Evolutionary conservation across 1,140 invertebrate species (phyloP).

Genomic region (Odontomachus brunneus): DNA sequence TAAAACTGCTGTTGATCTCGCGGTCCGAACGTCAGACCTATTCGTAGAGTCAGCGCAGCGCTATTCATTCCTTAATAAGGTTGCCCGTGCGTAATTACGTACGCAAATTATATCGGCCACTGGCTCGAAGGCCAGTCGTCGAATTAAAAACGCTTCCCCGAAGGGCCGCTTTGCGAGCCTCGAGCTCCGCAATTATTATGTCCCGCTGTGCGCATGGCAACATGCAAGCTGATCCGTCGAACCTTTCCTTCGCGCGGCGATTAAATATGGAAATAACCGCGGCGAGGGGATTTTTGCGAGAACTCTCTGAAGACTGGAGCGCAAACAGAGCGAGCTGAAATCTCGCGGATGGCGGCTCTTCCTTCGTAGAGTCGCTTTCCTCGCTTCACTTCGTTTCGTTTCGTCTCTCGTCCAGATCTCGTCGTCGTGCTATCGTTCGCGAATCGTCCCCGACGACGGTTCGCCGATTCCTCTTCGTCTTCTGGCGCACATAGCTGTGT

Average conservation of each 20-base stretch:
- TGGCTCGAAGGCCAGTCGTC: not conserved
- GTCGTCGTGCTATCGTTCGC: not conserved
- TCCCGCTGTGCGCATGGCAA: not conserved
- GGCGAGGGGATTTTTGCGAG: not conserved
- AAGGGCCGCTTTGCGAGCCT: not conserved
- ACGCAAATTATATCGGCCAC: not conserved
- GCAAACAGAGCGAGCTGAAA: not conserved
- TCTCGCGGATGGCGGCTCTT: not conserved
- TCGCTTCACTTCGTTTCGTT: not conserved
- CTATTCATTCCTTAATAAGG: conserved; percentile 15
- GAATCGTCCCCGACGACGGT: conserved; percentile 9
- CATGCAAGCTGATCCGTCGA: not conserved
- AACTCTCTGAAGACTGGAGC: not conserved
- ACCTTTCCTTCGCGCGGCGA: not conserved
- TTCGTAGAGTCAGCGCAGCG: not conserved
- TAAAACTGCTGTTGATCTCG: conserved; percentile 11
- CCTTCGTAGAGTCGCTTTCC: not conserved
- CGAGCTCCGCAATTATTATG: not conserved
- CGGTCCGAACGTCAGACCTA: not conserved
- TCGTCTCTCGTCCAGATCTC: not conserved
- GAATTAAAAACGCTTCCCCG: not conserved
- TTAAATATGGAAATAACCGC: not conserved
- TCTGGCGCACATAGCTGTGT: conserved; percentile 67
- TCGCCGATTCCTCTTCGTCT: conserved; percentile 47
- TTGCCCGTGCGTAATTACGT: not conserved